Conservation (phyloP, 2,797 vertebrate genomes). For the Clarias fuscus region DNA sequence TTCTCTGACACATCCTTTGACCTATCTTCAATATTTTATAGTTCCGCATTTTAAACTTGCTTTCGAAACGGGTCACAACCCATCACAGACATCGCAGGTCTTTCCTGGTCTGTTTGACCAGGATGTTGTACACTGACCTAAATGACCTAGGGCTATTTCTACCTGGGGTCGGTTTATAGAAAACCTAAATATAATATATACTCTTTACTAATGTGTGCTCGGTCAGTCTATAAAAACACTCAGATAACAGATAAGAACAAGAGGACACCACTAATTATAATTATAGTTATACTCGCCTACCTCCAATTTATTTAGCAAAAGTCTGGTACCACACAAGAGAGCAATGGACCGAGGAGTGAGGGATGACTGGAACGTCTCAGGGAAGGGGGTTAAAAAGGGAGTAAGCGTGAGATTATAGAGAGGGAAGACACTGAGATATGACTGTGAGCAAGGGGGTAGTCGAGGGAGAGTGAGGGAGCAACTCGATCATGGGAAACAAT, state of each 20-base stretch:
- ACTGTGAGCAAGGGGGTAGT: not conserved
- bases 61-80: too few relatives aligned
- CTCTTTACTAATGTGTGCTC: not conserved
- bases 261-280: not conserved
- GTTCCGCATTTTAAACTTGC: not conserved
- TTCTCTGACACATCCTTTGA: not conserved
- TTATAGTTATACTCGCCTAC: too few relatives aligned
- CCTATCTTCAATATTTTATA: not conserved
- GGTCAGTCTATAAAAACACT: not conserved
- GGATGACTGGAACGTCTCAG: not conserved
- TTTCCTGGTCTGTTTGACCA: too few relatives aligned
- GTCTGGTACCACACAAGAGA: not conserved
- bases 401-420: not conserved
- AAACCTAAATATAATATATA: too few relatives aligned
- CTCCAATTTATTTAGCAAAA: not conserved
- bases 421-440: not conserved
- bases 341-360: not conserved
- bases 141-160: not conserved
- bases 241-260: not conserved
- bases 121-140: too few relatives aligned
- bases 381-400: not conserved
- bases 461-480: not conserved
- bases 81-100: too few relatives aligned
- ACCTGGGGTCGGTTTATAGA: not conserved
- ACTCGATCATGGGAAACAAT: not conserved